A percentile compares a stretch with the other conserved stretches of the same genome.
Conservation (phyloP, 2,888 invertebrate genomes). For the Sminthurides aquaticus region DNA sequence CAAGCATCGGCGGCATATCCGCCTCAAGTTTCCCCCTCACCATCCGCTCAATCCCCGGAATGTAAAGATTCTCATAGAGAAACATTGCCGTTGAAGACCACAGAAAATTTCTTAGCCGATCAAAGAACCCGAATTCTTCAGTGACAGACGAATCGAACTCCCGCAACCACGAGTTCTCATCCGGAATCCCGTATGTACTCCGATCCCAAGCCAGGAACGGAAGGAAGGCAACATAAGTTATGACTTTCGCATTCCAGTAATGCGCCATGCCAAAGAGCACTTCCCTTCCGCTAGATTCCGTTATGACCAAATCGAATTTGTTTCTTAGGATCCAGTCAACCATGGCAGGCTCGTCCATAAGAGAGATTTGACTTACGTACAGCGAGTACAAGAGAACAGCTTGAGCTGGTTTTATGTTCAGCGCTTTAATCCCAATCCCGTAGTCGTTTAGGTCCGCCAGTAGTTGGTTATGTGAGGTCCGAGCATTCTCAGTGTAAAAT, state of each 20-base stretch:
- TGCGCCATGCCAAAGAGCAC: background rate
- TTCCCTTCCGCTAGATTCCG: background rate
- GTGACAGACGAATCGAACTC: background rate
- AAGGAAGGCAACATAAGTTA: background rate
- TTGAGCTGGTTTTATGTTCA: background rate
- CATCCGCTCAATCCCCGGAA: background rate
- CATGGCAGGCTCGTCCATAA: background rate
- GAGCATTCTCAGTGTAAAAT: background rate
- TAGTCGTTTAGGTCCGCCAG: background rate
- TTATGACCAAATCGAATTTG: background rate
- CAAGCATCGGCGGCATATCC: too few species aligned
- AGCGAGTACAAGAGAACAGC: too few species aligned
- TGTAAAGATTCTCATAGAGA: background rate
- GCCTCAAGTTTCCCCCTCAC: too few species aligned
- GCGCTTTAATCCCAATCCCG: background rate
- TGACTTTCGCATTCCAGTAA: background rate
- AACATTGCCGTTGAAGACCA: background rate
- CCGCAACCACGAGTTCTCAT: background rate
- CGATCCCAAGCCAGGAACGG: background rate
- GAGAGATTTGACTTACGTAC: too few species aligned
- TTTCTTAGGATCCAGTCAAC: background rate
- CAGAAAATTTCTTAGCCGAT: background rate
- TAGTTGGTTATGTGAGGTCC: background rate
- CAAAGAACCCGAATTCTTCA: background rate
- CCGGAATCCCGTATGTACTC: background rate